Base-by-base conservation (phyloP, 2,888 invertebrate genomes). In the Agrochola circellaris region DNA sequence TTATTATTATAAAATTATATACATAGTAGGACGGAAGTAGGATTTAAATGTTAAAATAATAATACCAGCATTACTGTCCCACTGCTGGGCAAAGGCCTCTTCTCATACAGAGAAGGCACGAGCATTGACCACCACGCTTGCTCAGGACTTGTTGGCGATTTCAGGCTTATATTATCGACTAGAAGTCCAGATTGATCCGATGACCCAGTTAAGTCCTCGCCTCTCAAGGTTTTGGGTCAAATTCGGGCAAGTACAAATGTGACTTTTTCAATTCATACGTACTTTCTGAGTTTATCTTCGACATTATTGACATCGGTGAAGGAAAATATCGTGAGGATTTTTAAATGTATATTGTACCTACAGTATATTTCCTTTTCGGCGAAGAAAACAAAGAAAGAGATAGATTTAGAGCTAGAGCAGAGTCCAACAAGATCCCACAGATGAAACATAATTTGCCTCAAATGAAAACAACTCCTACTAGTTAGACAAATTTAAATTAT, bases 401-500 rank as follows among this genome's bases (percentile, higher is more conserved):
- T 11, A 8, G 26, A 13, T 20, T 26, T 13, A 3, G 11, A n/a
- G n/a, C n/a, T 58, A n/a, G 23, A 54, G 0, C n/a, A 42, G 8
- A 42, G 17, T n/a, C 34, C 26, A 48, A 42, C 15, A 60, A 71
- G n/a, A 72, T 17, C 6, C 38, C 7, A 42, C 30, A 42, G 51
- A 51, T 20, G 13, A 51, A 42, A 68, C 61, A 64, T 34, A 26
- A 58, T 34, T 42, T 65, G 23, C 9, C 11, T 26, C 26, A 45
- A 73, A 78, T 42, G 13, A 51, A 69, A 80, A 58, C 26, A n/a
- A 60, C 51, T 65, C 26, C 58, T 26, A 38, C 17, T 45, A 71
- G 20, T 45, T 30, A 26, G 17, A 61, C 8, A 51, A 81, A 69
- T 69, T 80, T 70, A 34, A 70, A 78, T 78, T 60, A 76, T 42